Conservation (phyloP, 1,140 invertebrate species). For the Myzus persicae region DNA sequence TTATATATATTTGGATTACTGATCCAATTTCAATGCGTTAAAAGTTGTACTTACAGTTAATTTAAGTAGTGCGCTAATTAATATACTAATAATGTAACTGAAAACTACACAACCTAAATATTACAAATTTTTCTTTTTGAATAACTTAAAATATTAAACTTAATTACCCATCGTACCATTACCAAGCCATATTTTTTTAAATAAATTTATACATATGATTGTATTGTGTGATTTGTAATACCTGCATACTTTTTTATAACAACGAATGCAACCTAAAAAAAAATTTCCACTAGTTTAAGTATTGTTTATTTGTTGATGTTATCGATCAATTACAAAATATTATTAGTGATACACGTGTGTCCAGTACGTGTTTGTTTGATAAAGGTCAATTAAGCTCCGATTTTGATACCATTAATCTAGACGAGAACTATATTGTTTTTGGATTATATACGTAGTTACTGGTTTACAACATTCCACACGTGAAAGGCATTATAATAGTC, state of each 20-base stretch:
- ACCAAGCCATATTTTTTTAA: not conserved
- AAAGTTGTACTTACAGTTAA: not conserved
- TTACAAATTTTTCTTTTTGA: not conserved
- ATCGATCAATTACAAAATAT: slow-evolving; percentile 40
- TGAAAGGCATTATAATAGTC: not conserved
- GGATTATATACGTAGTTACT: slow-evolving; percentile 40
- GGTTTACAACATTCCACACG: slow-evolving; percentile 25
- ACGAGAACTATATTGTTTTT: slow-evolving; percentile 42
- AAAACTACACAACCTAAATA: not conserved
- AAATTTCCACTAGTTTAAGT: not conserved
- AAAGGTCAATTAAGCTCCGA: slow-evolving; percentile 46
- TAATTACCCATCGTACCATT: not conserved
- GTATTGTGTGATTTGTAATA: too few species aligned
- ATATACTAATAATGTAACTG: not conserved
- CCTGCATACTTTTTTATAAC: not conserved
- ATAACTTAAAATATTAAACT: not conserved
- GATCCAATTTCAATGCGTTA: slow-evolving; percentile 1
- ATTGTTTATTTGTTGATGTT: not conserved
- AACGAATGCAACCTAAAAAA: not conserved
- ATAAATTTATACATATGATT: not conserved
- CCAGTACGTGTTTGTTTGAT: slow-evolving; percentile 41
- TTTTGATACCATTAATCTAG: slow-evolving; percentile 37
- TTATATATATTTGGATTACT: not conserved
- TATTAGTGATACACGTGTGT: not conserved
- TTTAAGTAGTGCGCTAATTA: not conserved